phyloP scores from a whole-genome alignment of 2,888 invertebrate species.

The Drosophila suboccidentalis region DNA sequence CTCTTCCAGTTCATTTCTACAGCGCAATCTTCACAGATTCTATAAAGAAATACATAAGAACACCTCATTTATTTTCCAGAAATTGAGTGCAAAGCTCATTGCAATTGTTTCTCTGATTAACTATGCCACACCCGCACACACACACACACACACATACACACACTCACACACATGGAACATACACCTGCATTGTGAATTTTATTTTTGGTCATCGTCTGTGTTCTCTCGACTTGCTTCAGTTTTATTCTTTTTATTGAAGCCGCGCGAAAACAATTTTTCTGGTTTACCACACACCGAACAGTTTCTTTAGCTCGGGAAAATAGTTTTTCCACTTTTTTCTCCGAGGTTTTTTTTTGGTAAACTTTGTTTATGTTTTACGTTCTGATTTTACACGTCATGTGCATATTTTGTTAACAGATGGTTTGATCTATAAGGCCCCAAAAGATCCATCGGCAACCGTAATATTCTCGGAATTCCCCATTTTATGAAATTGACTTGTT shows the following conservation, averaged over 20 bases:
- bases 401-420: slow-evolving; percentile 76
- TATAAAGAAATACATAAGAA: slow-evolving; percentile 20
- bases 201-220: slow-evolving; percentile 64
- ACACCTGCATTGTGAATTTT: slow-evolving; percentile 63
- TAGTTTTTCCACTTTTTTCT: slow-evolving; percentile 15
- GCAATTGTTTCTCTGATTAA: slow-evolving; percentile 59
- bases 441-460: slow-evolving; percentile 4
- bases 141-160: background rate
- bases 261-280: slow-evolving; percentile 39
- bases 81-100: slow-evolving; percentile 64
- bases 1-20: background rate
- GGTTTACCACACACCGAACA: slow-evolving; percentile 65
- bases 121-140: slow-evolving; percentile 40
- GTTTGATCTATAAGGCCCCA: slow-evolving; percentile 55
- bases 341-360: slow-evolving; percentile 10
- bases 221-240: slow-evolving; percentile 51
- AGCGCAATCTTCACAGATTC: background rate
- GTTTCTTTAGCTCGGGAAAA: slow-evolving; percentile 26
- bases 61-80: slow-evolving; percentile 56
- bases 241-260: slow-evolving; percentile 38
- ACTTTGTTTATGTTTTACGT: slow-evolving; percentile 70
- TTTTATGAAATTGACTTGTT: slow-evolving; percentile 14
- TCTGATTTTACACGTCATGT: slow-evolving; percentile 63
- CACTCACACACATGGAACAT: slow-evolving; percentile 28
- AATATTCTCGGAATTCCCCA: slow-evolving; percentile 62